Percentiles rank a stretch among this genome's conserved stretches.
Evolutionary conservation across 2,888 invertebrate species (phyloP).

Genomic region (Lasioglossum morio): DNA sequence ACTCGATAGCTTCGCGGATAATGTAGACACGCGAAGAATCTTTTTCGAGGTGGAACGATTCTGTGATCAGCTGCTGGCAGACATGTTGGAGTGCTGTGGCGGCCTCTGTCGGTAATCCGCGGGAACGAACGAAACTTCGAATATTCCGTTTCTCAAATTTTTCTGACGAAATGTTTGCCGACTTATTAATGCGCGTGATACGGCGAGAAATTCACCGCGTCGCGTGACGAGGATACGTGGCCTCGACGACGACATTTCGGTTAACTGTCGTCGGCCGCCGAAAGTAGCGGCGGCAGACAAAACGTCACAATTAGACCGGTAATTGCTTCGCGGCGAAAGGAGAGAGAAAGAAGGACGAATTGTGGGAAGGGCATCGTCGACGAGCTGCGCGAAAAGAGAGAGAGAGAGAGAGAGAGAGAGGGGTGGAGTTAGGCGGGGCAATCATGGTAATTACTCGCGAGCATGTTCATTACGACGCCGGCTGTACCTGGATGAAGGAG

Average conservation of each 20-base stretch:
- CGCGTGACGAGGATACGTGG: constrained; percentile 36
- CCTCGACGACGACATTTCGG: constrained; percentile 59
- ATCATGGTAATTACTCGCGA: constrained; percentile 81
- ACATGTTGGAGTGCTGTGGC: neutral
- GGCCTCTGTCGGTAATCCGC: neutral
- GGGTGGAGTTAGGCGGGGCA: constrained; percentile 55
- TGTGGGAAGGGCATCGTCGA: constrained; percentile 67
- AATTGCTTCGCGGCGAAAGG: constrained; percentile 73
- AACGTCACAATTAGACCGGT: constrained; percentile 77
- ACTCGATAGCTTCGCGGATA: neutral
- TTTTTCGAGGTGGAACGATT: neutral
- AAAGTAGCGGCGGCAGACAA: constrained; percentile 67
- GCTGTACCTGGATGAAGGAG: constrained; percentile 49
- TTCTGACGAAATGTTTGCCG: neutral
- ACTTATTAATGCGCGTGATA: neutral
- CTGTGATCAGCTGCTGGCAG: neutral
- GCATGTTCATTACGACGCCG: constrained; percentile 76
- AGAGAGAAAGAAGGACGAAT: constrained; percentile 26
- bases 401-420: neutral
- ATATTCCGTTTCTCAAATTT: neutral
- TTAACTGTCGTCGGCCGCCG: constrained; percentile 58
- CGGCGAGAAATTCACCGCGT: constrained; percentile 44
- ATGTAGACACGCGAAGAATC: neutral
- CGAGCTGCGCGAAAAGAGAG: neutral
- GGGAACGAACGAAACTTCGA: neutral